These are phyloP conservation scores for Sterrhoptilus dennistouni DNA, from an alignment of 2,113 vertebrate genomes.

Conservation along the genomic window DNA sequence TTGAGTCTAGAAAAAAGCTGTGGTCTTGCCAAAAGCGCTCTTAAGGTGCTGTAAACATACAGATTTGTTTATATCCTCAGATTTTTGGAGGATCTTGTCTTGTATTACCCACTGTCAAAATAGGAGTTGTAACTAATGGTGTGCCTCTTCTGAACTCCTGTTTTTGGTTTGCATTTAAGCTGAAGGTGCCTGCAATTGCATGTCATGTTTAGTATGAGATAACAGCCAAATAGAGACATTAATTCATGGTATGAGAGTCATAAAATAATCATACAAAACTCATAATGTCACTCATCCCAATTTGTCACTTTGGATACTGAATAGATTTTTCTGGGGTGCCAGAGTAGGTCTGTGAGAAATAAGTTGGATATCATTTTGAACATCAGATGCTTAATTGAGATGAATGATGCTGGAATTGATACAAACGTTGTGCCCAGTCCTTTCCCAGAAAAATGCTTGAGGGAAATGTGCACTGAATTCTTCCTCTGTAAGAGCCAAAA, in stretches of 20 bases:
- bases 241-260: background rate
- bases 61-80: background rate
- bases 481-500: background rate
- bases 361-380: background rate
- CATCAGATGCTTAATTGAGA: background rate
- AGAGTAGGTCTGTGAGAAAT: background rate
- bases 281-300: background rate
- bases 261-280: background rate
- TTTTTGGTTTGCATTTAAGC: background rate
- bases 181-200: background rate
- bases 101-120: background rate
- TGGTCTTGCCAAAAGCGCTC: background rate
- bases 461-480: background rate
- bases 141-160: background rate
- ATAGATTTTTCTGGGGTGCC: background rate
- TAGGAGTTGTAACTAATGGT: background rate
- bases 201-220: background rate
- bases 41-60: background rate
- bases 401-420: background rate
- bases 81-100: background rate
- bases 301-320: background rate
- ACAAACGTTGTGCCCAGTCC: background rate
- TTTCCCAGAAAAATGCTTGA: background rate
- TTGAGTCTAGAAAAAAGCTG: background rate
- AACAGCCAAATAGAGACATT: background rate